Evolutionary conservation across 2,888 invertebrate genomes (phyloP).

Genomic region (Noctua janthina): DNA sequence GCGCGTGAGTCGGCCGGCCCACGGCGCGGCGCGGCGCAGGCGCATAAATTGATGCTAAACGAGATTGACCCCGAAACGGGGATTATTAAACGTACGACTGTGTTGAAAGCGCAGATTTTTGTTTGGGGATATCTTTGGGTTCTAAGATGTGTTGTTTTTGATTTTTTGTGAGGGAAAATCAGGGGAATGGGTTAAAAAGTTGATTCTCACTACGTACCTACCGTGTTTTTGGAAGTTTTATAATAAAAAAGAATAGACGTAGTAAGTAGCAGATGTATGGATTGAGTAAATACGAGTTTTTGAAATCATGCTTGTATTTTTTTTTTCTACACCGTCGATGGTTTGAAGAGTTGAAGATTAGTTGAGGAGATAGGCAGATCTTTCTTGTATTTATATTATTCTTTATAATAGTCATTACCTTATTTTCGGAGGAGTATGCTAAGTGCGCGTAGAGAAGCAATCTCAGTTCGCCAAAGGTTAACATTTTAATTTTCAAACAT

Average conservation of each 20-base stretch:
- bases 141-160: background rate
- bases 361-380: background rate
- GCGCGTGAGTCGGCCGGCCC: constrained; percentile 74
- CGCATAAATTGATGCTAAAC: constrained; percentile 71
- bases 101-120: constrained; percentile 13
- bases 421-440: background rate
- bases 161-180: background rate
- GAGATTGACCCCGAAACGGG: constrained; percentile 66
- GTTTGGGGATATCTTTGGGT: background rate
- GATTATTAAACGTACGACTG: constrained; percentile 44
- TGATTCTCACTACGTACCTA: too few relatives aligned
- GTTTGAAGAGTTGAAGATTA: background rate
- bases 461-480: background rate
- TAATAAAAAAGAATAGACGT: background rate
- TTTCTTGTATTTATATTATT: background rate
- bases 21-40: constrained; percentile 54
- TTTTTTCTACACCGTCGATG: background rate
- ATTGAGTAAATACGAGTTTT: background rate
- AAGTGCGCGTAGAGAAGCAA: background rate
- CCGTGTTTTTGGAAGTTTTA: background rate
- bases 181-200: background rate
- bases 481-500: too few relatives aligned
- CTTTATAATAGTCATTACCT: too few relatives aligned
- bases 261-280: background rate
- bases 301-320: background rate